Evolutionary conservation across 2,113 vertebrate species (phyloP), one percentile per base, ranked within the genome.

Genomic region (Chionodraco myersi): DNA sequence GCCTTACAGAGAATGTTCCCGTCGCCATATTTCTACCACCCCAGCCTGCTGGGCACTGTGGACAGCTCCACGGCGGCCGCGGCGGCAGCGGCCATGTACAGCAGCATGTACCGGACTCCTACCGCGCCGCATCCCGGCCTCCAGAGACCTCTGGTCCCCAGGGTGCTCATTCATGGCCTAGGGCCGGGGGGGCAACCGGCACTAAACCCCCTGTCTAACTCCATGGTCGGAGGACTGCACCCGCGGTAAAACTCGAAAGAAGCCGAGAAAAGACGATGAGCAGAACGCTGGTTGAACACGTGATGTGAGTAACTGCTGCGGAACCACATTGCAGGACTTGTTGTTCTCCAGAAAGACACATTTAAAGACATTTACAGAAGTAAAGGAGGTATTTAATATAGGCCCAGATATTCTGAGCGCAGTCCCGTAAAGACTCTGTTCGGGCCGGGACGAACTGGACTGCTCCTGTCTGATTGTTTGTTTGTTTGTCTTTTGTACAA

Each of bases 41-140:
- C 98, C 6, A 98, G 97, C 81, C 92, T 99, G 89, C 93, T 99
- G 88, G 96, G 97, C 86, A 96, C 96, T 85, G 96, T 99, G 97
- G 98, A 99, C 96, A 97, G 96, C 91, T 97, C 96, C 2, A 97
- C 98, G 12, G 98, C 98, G 9, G 98, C 98, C 0, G 97, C 98
- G 0, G 97, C 97, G 0, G 98, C 97, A 13, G 97, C 97, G 5
- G 98, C 97, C 67, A 98, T 99, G 98, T 99, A 99, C 96, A 98
- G 97, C 95, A 97, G 96, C 88, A 98, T 99, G 97, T 99, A 99
- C 93, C 97, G 98, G 96, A 98, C 97, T 97, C 97, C 97, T 71
- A 94, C 97, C 0, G 91, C 97, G 0, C 97, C 98, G 74, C 98
- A 98, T 62, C 98, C 97, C 47, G 92, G 96, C 90, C 95, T 99